Evolutionary conservation across 2,797 vertebrate species (phyloP), one percentile per base, ranked within the genome.

Genomic region (Vultur gryphus): DNA sequence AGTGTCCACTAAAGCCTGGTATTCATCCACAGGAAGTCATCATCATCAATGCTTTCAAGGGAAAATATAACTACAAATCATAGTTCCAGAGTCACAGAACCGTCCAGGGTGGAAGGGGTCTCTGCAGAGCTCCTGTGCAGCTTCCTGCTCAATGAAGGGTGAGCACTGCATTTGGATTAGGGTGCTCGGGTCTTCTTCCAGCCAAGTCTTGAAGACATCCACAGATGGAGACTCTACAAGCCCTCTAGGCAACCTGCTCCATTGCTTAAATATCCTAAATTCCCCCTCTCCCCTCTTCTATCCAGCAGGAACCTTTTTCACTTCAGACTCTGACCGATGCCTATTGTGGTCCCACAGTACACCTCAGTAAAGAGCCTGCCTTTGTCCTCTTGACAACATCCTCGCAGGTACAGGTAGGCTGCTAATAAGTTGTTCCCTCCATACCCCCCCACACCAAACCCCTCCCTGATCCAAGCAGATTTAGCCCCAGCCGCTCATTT

Each of bases 391-490:
- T 46, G 39, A 37, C 17, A 49, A 19, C 10, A n/a, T 59, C 19
- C 24, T 51, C 1, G 0, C 5, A 61, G 9, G 15, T 72, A n/a
- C 21, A 11, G 25, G 37, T 52, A 46, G 9, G 10, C 21, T 59
- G 25, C 25, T 71, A 46, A 25, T 15, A 52, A 51, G 16, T 39
- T 79, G 3, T 35, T 46, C n/a, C 29, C 7, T 41, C 17, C 12
- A 17, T 29, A 41, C 2, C 2, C 4, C 19, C 10, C 5, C 3
- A 16, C 10, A 51, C 3, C 28, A 37, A 55, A 43, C 7, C 16
- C 14, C 7, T 17, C 33, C 61, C 35, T 62, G 17, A 28, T 81
- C 16, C 35, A 55, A 54, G 13, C 2, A 72, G 31, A 69, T 49
- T 41, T 28, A 59, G 9, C 2, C 46, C 19, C 16, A 54, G 41